Percentiles rank a stretch among this genome's conserved stretches.
Evolutionary conservation across 2,888 invertebrate genomes (phyloP).

Genomic region (Drosophila longiperda): DNA sequence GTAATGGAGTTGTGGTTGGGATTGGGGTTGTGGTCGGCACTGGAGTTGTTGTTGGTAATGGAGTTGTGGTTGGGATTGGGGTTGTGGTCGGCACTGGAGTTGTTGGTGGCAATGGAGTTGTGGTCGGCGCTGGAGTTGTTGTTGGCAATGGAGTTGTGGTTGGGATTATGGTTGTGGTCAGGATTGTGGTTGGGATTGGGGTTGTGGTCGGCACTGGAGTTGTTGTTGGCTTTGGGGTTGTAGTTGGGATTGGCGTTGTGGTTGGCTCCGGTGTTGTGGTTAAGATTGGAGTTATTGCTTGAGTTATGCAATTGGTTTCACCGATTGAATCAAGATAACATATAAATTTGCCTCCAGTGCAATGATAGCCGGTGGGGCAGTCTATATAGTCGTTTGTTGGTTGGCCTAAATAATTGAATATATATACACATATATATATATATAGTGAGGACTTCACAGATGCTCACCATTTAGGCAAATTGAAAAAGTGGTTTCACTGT

Average conservation of each 20-base stretch:
- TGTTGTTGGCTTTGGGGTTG: not conserved
- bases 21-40: not conserved
- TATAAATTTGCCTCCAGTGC: conserved; percentile 37
- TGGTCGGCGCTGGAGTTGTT: not conserved
- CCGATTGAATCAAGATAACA: conserved; percentile 29
- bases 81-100: not conserved
- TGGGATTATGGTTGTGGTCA: not conserved
- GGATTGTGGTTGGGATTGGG: not conserved
- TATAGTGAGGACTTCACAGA: not conserved
- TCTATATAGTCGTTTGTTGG: conserved; percentile 33
- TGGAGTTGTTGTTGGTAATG: not conserved
- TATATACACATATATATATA: not conserved
- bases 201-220: not conserved
- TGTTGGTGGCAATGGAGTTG: not conserved
- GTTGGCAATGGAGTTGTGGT: not conserved
- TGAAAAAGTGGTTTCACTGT: conserved; percentile 44
- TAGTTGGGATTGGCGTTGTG: not conserved
- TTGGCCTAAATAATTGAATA: conserved; percentile 12
- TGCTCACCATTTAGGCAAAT: conserved; percentile 45
- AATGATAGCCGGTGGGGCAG: conserved; percentile 41
- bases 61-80: too few species aligned
- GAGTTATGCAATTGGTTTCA: conserved; percentile 10
- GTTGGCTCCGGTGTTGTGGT: not conserved
- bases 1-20: not conserved
- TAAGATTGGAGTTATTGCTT: not conserved